Evolutionary conservation across 2,113 vertebrate species (phyloP), one percentile per base, ranked within the genome.

Genomic region (Hassar affinis): DNA sequence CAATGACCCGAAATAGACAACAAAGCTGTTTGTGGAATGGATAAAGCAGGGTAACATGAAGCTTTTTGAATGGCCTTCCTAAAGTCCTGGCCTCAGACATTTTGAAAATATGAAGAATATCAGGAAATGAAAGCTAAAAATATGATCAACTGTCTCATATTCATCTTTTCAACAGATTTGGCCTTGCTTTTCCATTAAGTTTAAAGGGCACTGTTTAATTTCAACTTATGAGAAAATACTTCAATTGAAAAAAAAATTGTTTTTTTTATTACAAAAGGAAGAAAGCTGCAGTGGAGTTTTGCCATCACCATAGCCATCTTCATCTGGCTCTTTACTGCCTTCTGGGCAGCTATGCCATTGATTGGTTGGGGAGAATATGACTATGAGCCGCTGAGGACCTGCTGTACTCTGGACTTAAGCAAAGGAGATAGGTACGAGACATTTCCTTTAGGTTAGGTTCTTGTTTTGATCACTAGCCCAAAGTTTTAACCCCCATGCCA

Each of bases 321-420:
- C 22, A 86, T 96, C 1, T 99, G 98, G 97, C 87, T 96, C 0
- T 98, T 97, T 83, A 91, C 95, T 61, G 93, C 93, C 57, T 98
- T 98, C 91, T 99, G 98, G 98, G 88, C 98, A 0, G 89, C 95
- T 54, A 96, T 99, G 95, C 98, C 98, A 52, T 92, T 99, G 51
- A 87, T 99, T 81, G 97, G 98, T 9, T 99, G 97, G 98, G 98
- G 97, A 76, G 93, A 94, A 88, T 99, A 99, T 0, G 94, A 97
- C 88, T 98, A 98, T 0, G 97, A 99, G 82, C 97, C 97, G 0
- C 93, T 99, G 45, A 95, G 97, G 90, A 99, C 96, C 38, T 99
- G 97, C 93, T 99, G 97, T 86, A 99, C 96, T 1, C 90, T 99
- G 94, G 97, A 98, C 90, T 97, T 97, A 88, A 96, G 93, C 90